Base-by-base conservation (phyloP, 2,888 invertebrate species). In the Villa cingulata region DNA sequence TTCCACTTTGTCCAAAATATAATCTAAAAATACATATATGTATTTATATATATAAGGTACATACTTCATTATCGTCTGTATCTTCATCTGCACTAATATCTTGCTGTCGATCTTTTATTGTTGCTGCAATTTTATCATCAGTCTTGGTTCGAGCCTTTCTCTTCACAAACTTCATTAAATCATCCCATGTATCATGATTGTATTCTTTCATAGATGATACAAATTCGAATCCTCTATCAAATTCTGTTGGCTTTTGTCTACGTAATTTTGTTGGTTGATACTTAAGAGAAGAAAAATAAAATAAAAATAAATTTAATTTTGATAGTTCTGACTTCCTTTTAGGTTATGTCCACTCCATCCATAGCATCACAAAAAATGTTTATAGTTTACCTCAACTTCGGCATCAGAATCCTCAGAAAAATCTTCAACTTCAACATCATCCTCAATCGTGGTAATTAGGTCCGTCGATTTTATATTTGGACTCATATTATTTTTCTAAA, bases 241-340 rank as follows among this genome's bases (percentile, higher is more conserved):
- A 87, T 56, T 87, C 86, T 1, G 79, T 79, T 53, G 78, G 77
- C 54, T 77, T 76, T 51, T 78, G 79, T 36, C 76, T 76, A 56
- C 83, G 84, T 56, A 81, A 77, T 63, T 84, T 86, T 1, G 83
- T 80, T 36, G 89, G 89, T 72, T 90, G 89, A 68, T 83, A 83
- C 87, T 89, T 60, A 53, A 73, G 68, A 40, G 68, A 40, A 6
- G 23, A 23, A 23, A 23, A 23, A 23, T 23, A 6, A 6, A 23
- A 6, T 23, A 51, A 56, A 52, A 53, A 47, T 44, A 37, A 32
- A 46, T 37, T 17, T 29, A 27, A 41, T 45, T 15, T 12, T 16
- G 14, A 23, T 19, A 6, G 10, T 16, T 5, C 17, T 2, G 5
- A 9, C 9, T 19, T 2, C 12, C 3, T 50, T 37, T 42, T 27